phyloP scores from a whole-genome alignment of 2,797 vertebrate genomes.

The Chrosomus eos region DNA sequence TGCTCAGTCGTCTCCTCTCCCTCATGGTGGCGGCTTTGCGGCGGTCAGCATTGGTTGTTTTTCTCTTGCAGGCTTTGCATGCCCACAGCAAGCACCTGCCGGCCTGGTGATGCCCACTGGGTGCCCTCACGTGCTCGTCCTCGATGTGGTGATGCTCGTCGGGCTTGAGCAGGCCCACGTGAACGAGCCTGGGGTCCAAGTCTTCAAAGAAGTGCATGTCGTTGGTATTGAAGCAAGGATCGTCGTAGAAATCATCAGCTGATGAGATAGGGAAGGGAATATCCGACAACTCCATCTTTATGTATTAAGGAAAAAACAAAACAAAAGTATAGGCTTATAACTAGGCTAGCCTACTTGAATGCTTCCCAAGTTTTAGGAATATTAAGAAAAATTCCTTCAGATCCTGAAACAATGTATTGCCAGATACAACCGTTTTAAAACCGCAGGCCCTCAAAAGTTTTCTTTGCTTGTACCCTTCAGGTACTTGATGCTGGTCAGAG shows the following conservation, averaged over 20 bases:
- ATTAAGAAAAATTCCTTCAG: slow-evolving; percentile 23
- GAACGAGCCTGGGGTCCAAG: slow-evolving; percentile 92
- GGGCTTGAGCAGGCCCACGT: slow-evolving; percentile 88
- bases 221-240: slow-evolving; percentile 93
- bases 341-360: not conserved
- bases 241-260: slow-evolving; percentile 93
- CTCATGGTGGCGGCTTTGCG: slow-evolving; percentile 95
- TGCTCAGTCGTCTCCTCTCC: slow-evolving; percentile 91
- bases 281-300: slow-evolving; percentile 87
- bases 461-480: slow-evolving; percentile 46
- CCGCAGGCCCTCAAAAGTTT: slow-evolving; percentile 1
- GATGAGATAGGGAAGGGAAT: slow-evolving; percentile 88
- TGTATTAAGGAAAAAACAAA: not conserved
- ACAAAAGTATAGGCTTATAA: not conserved
- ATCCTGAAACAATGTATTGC: slow-evolving; percentile 4
- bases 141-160: slow-evolving; percentile 83
- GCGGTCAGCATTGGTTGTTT: slow-evolving; percentile 94
- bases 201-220: slow-evolving; percentile 99
- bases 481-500: slow-evolving; percentile 56
- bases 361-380: slow-evolving; percentile 15
- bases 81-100: slow-evolving; percentile 97
- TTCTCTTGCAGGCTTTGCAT: slow-evolving; percentile 97
- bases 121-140: slow-evolving; percentile 91
- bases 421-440: not conserved
- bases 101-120: slow-evolving; percentile 89